Conservation (phyloP, 2,888 invertebrate species). For the Linyphia triangularis region DNA sequence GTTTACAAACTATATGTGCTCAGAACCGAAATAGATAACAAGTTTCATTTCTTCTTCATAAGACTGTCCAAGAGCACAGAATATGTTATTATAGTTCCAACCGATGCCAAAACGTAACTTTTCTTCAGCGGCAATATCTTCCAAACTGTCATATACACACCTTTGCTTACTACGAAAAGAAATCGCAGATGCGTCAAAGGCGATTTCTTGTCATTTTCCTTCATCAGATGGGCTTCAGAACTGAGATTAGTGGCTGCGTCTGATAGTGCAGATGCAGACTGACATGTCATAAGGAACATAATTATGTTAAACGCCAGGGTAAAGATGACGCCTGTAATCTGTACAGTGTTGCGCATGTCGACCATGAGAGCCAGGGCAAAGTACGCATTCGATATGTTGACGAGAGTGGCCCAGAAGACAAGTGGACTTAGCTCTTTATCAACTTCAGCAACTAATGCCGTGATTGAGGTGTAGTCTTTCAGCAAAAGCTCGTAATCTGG, state of each 20-base stretch:
- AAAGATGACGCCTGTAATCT: background rate
- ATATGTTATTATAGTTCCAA: conserved; percentile 31
- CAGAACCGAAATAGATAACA: too few species aligned
- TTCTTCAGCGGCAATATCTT: background rate
- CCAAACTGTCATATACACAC: conserved; percentile 15
- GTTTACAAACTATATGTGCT: too few species aligned
- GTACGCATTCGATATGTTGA: background rate
- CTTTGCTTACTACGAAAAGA: background rate
- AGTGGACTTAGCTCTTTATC: background rate
- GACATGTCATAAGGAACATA: background rate
- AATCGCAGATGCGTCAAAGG: background rate
- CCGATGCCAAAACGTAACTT: conserved; percentile 1
- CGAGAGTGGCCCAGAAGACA: background rate
- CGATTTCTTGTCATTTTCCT: background rate
- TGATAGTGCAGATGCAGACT: conserved; percentile 3
- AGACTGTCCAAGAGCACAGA: background rate
- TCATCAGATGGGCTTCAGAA: background rate
- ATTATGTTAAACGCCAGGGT: background rate
- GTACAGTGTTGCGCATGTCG: background rate
- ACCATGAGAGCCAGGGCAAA: background rate
- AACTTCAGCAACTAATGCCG: background rate
- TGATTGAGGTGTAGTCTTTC: background rate
- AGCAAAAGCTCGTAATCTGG: background rate
- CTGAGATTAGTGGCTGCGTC: background rate
- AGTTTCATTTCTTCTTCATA: background rate